Base-by-base conservation (phyloP, 1,140 invertebrate genomes). In the Cardiocondyla obscurior region DNA sequence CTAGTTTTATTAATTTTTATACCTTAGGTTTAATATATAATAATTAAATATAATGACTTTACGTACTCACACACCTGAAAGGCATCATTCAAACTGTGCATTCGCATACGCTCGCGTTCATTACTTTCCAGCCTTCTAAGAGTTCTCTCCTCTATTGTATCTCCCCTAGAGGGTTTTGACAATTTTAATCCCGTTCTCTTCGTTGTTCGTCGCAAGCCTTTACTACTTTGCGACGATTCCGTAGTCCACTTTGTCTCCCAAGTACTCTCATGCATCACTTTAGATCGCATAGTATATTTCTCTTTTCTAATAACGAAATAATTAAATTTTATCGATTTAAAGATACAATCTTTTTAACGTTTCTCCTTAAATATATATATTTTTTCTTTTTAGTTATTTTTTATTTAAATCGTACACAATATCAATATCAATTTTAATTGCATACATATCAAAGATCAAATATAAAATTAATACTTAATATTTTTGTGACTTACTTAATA, bases 61-160 rank as follows among this genome's bases (percentile, higher is more conserved):
- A n/a, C n/a, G n/a, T n/a, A n/a, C n/a, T 73, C 19, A 53, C 16
- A 92, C 93, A 97, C 97, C 95, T 98, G 97, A 91, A 99, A 99
- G 7, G 98, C 98, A 91, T 98, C 97, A 91, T 98, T 99, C 57
- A 98, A 95, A 51, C 97, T 97, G 93, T 98, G 98, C 98, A 99
- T 99, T 84, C 98, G 95, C 96, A 98, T 97, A 79, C 98, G 94
- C 94, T 99, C 98, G 72, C 98, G 95, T 93, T 98, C 97, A 92
- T 99, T 99, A 93, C 97, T 98, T 93, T 98, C 98, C 77, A 98
- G 94, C 85, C 98, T 95, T 81, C 98, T 95, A 60, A 98, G 94
- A 90, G 98, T 98, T 88, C 97, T 95, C 91, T 99, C 98, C 76
- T 97, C 89, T 16, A 91, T 85, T 16, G 90, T 91, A 30, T 77